phyloP scores from a whole-genome alignment of 2,888 invertebrate genomes.

The Smittia sp. region DNA sequence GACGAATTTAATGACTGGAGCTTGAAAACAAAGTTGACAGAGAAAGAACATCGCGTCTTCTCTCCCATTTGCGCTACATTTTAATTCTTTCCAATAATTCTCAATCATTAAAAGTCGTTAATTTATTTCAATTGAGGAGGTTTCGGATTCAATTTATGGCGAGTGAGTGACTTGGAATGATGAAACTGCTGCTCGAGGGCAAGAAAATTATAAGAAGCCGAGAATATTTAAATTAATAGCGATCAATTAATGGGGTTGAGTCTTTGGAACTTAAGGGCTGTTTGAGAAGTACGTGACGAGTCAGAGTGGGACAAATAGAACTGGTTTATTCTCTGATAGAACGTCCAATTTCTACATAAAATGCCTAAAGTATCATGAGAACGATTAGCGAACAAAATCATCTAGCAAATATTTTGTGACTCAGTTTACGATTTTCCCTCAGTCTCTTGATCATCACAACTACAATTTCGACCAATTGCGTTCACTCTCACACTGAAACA shows the following conservation, averaged over 20 bases:
- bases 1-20: conserved; percentile 20
- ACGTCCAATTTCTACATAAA: too few relatives aligned
- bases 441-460: too few relatives aligned
- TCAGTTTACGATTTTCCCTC: too few relatives aligned
- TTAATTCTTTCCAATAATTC: conserved; percentile 22
- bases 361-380: too few relatives aligned
- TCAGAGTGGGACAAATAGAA: too few relatives aligned
- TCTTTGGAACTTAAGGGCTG: too few relatives aligned
- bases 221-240: conserved; percentile 9
- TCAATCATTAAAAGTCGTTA: conserved; percentile 38
- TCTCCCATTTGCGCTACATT: conserved; percentile 17
- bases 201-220: neutral
- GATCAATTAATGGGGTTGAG: neutral
- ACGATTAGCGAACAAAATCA: too few relatives aligned
- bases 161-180: neutral
- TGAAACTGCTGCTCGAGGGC: neutral
- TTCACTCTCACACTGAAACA: too few relatives aligned
- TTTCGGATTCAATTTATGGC: conserved; percentile 15
- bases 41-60: neutral
- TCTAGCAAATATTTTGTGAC: too few relatives aligned
- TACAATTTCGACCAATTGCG: too few relatives aligned
- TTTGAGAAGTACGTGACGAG: too few relatives aligned
- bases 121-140: conserved; percentile 33
- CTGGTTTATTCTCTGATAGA: too few relatives aligned
- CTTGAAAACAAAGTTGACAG: conserved; percentile 5